phyloP scores from a whole-genome alignment of 2,113 vertebrate genomes.

The Oncorhynchus keta region DNA sequence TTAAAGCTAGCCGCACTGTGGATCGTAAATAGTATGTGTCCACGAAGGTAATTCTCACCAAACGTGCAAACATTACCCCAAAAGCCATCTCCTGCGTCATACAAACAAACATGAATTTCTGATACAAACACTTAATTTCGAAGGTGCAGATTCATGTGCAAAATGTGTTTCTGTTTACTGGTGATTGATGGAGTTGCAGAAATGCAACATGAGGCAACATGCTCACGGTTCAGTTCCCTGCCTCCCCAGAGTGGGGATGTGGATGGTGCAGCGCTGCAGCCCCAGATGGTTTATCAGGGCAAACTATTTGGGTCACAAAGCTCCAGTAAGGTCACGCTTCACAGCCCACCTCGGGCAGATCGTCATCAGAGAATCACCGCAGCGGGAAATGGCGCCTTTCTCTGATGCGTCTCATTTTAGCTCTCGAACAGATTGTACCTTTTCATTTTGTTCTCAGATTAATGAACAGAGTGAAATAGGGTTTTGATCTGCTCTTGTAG shows the following conservation, averaged over 20 bases:
- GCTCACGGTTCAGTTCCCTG: constrained; percentile 17
- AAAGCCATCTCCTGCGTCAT: neutral
- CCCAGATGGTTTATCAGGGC: constrained; percentile 47
- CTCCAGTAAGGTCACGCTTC: constrained; percentile 26
- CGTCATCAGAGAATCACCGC: constrained; percentile 21
- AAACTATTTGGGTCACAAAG: constrained; percentile 42
- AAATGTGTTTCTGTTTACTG: constrained; percentile 23
- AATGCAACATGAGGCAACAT: constrained; percentile 15
- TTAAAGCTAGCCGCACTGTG: too few relatives aligned
- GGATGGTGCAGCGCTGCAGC: constrained; percentile 10
- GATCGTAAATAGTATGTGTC: too few relatives aligned
- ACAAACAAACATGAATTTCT: neutral
- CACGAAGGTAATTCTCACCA: neutral
- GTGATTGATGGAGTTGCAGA: constrained; percentile 21
- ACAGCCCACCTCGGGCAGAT: constrained; percentile 26
- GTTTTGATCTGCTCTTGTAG: neutral
- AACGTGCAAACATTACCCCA: neutral
- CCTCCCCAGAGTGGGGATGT: constrained; percentile 26
- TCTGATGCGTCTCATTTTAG: constrained; percentile 39
- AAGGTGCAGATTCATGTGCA: neutral
- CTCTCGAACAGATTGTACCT: neutral
- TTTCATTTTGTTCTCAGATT: neutral
- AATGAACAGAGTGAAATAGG: neutral
- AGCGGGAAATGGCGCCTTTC: constrained; percentile 34
- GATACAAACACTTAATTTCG: neutral